Percentiles rank a stretch among this genome's conserved stretches.
Conservation (phyloP, 2,113 vertebrate genomes). For the Glaucidium brasilianum region DNA sequence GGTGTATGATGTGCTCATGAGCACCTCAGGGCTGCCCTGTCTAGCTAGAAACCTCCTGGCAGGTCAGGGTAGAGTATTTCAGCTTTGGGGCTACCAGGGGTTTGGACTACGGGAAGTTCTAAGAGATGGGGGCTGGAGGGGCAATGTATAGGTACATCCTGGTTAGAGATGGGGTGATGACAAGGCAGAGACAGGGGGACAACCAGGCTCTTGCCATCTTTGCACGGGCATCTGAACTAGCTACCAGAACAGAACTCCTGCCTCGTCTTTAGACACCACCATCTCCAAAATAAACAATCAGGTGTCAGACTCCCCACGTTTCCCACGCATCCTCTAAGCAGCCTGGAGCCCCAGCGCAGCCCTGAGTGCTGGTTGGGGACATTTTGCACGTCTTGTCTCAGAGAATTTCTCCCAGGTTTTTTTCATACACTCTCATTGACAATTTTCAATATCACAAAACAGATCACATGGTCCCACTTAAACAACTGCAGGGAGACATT, state of each 20-base stretch:
- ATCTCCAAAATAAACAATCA: background rate
- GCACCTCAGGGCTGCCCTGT: background rate
- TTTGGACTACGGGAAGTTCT: background rate
- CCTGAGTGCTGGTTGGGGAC: background rate
- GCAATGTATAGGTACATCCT: background rate
- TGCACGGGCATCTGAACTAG: background rate
- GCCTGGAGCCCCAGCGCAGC: background rate
- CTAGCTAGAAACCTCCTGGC: background rate
- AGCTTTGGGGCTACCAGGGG: background rate
- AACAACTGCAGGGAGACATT: slow-evolving; percentile 17
- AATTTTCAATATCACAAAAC: background rate
- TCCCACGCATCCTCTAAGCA: background rate
- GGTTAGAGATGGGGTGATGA: background rate
- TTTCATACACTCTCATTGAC: background rate
- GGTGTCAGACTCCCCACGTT: background rate
- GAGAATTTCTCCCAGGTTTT: background rate
- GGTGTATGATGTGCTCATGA: rapidly evolving
- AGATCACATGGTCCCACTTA: background rate
- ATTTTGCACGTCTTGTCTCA: background rate
- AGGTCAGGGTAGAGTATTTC: background rate
- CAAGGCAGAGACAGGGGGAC: background rate
- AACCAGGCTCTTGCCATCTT: rapidly evolving
- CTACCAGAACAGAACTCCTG: background rate
- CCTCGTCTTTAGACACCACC: background rate
- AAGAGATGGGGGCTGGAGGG: background rate